These are phyloP conservation scores for Sylvicola cinctus DNA, from an alignment of 2,888 invertebrate species.

Conservation along the genomic window DNA sequence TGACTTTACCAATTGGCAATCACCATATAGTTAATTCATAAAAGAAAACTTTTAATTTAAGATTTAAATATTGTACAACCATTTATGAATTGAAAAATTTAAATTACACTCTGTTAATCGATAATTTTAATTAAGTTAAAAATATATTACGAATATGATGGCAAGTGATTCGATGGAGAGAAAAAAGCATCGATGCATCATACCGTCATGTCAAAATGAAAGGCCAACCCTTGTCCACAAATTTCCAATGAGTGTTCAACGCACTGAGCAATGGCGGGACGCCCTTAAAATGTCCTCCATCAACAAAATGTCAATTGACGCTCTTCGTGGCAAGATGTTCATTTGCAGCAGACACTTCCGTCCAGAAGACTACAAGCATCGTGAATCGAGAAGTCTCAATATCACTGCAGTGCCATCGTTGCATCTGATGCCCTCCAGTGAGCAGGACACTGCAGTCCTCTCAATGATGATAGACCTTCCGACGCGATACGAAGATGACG, in stretches of 20 bases:
- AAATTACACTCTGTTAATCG: too few relatives aligned
- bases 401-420: constrained; percentile 12
- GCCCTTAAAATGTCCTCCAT: constrained; percentile 8
- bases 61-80: too few relatives aligned
- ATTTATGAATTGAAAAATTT: too few relatives aligned
- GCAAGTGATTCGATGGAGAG: too few relatives aligned
- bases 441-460: too few relatives aligned
- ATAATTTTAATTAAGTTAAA: too few relatives aligned
- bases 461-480: too few relatives aligned
- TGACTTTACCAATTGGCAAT: too few relatives aligned
- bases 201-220: constrained; percentile 11
- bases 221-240: constrained; percentile 13
- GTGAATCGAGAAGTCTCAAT: constrained; percentile 12
- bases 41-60: too few relatives aligned
- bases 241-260: constrained; percentile 10
- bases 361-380: constrained; percentile 12
- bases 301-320: constrained; percentile 5
- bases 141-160: too few relatives aligned
- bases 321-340: constrained; percentile 9
- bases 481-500: too few relatives aligned
- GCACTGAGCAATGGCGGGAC: constrained; percentile 10
- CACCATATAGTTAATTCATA: too few relatives aligned
- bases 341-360: constrained; percentile 15
- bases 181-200: constrained; percentile 8
- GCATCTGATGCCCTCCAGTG: constrained; percentile 9